Percentiles rank a stretch among this genome's conserved stretches.
phyloP scores from a whole-genome alignment of 2,113 vertebrate species.

The Embiotoca jacksoni region DNA sequence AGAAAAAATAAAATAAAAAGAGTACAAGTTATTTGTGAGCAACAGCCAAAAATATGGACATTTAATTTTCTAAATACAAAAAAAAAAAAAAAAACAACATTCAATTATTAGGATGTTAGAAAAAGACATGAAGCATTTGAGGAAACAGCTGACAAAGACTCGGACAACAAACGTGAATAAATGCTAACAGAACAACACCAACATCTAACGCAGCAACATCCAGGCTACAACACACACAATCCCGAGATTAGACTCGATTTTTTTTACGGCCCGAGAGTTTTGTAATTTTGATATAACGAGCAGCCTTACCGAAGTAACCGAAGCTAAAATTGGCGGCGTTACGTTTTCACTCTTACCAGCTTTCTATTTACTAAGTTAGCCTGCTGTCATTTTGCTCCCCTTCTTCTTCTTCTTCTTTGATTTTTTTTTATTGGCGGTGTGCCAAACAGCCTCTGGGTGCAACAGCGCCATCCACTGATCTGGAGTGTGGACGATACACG shows the following conservation, averaged over 20 bases:
- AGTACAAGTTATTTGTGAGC: not conserved
- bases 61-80: not conserved
- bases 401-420: conserved; percentile 18
- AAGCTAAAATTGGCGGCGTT: not conserved
- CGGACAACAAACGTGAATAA: not conserved
- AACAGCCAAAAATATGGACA: not conserved
- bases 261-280: not conserved
- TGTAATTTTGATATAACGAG: not conserved
- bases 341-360: conserved; percentile 29
- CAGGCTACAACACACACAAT: not conserved
- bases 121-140: no score
- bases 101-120: no score
- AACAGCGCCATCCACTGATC: no score
- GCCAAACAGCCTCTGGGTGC: no score
- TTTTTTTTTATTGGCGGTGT: no score
- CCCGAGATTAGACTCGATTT: not conserved
- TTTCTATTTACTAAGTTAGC: conserved; percentile 43
- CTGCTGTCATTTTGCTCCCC: conserved; percentile 21
- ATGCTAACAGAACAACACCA: conserved; percentile 5
- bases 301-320: not conserved
- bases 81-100: no score
- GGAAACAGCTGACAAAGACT: not conserved
- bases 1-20: not conserved
- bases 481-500: no score
- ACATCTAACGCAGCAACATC: conserved; percentile 5